Percentiles rank a stretch among this genome's conserved stretches.
phyloP scores from a whole-genome alignment of 2,888 invertebrate species.

The Spodoptera littoralis region DNA sequence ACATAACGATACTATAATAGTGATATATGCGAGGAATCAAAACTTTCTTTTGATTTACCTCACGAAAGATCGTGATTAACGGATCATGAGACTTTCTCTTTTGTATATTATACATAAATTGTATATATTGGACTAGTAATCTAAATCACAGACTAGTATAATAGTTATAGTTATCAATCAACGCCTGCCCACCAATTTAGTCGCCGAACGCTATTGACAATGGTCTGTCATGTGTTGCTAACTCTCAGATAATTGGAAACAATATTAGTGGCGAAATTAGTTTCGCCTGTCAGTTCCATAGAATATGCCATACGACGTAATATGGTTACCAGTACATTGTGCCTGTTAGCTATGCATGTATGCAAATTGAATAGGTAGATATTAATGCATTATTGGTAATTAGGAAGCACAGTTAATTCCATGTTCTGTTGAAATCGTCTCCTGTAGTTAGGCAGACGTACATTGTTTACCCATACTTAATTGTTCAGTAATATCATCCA shows the following conservation, averaged over 20 bases:
- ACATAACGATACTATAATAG: conserved; percentile 10
- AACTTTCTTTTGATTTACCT: conserved; percentile 31
- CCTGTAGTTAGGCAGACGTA: conserved; percentile 6
- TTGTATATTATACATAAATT: conserved; percentile 1
- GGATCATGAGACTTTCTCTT: conserved; percentile 38
- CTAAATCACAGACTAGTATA: conserved; percentile 14
- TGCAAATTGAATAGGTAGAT: conserved; percentile 31
- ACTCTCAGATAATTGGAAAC: conserved; percentile 43
- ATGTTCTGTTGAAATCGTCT: conserved; percentile 7
- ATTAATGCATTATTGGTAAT: conserved; percentile 35
- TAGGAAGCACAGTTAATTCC: conserved; percentile 11
- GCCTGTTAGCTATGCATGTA: conserved; percentile 5
- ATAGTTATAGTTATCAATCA: conserved; percentile 30
- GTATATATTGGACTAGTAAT: conserved; percentile 14
- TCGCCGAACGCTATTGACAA: conserved; percentile 18
- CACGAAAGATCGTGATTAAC: conserved; percentile 30
- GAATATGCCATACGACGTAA: conserved; percentile 14
- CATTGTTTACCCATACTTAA: background rate
- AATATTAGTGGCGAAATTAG: conserved; percentile 41
- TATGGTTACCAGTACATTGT: conserved; percentile 12
- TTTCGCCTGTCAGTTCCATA: conserved; percentile 23
- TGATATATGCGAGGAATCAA: conserved; percentile 8
- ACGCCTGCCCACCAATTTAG: conserved; percentile 21
- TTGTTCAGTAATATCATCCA: too few species aligned
- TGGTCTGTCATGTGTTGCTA: conserved; percentile 31